Percentiles rank a stretch among this genome's conserved stretches.
These are phyloP conservation scores for Sphecodes monilicornis DNA, from an alignment of 2,888 invertebrate species.

Conservation along the genomic window DNA sequence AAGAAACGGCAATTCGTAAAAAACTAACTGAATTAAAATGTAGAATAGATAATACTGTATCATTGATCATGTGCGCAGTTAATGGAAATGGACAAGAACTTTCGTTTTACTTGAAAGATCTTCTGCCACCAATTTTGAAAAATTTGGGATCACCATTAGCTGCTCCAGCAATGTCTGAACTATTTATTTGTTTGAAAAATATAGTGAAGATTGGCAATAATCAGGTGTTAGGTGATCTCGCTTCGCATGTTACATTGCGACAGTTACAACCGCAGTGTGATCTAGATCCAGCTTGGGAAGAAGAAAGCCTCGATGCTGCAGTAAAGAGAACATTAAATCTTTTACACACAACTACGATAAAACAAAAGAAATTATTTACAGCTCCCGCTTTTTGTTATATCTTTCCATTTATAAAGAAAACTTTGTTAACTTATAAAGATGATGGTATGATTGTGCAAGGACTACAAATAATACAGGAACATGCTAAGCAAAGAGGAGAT, in stretches of 20 bases:
- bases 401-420: constrained; percentile 91
- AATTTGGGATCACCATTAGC: constrained; percentile 92
- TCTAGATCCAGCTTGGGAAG: constrained; percentile 91
- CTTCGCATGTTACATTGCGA: constrained; percentile 91
- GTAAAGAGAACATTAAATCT: constrained; percentile 88
- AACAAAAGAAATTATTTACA: constrained; percentile 85
- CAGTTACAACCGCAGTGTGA: constrained; percentile 92
- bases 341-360: constrained; percentile 86
- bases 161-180: constrained; percentile 88
- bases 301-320: constrained; percentile 88
- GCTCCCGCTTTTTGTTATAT: constrained; percentile 93
- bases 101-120: constrained; percentile 86
- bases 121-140: constrained; percentile 87
- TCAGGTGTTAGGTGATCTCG: constrained; percentile 86
- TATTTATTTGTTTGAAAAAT: constrained; percentile 87
- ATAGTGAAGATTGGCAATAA: constrained; percentile 85
- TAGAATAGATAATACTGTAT: constrained; percentile 82
- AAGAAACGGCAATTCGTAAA: constrained; percentile 92
- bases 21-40: constrained; percentile 86
- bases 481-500: constrained; percentile 88
- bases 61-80: constrained; percentile 85
- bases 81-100: constrained; percentile 85
- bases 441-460: constrained; percentile 87
- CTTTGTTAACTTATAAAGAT: constrained; percentile 85
- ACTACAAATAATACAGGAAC: constrained; percentile 89